Evolutionary conservation across 2,797 vertebrate genomes (phyloP).

Genomic region (Sebastes oblongus): DNA sequence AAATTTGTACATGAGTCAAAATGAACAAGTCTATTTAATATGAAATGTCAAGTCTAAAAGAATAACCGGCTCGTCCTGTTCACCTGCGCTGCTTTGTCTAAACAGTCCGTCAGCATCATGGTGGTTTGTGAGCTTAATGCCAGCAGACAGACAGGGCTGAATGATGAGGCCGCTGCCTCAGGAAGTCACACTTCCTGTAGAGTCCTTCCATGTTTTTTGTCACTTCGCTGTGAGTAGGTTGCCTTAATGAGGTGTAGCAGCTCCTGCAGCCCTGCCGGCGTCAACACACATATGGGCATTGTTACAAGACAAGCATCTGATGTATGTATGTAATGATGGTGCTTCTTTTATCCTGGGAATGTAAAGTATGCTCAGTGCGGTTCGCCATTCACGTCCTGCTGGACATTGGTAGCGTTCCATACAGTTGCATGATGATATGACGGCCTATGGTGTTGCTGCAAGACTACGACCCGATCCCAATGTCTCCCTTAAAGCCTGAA

Average conservation of each 20-base stretch:
- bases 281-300: neutral
- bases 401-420: neutral
- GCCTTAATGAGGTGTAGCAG: slow-evolving; percentile 29
- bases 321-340: neutral
- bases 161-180: slow-evolving; percentile 37
- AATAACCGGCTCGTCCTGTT: neutral
- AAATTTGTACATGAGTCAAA: neutral
- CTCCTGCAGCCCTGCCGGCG: slow-evolving; percentile 13
- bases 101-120: slow-evolving; percentile 8
- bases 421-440: neutral
- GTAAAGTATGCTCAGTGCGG: too few species aligned
- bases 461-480: neutral
- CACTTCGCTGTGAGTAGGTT: slow-evolving; percentile 20
- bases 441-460: neutral
- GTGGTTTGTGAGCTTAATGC: slow-evolving; percentile 1
- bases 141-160: slow-evolving; percentile 30
- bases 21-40: neutral
- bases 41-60: neutral
- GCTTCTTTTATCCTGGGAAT: too few species aligned
- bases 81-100: neutral
- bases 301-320: neutral
- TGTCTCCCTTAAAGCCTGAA: neutral
- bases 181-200: slow-evolving; percentile 37
- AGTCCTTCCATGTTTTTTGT: slow-evolving; percentile 37
- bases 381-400: neutral